Conservation (phyloP, 2,113 vertebrate species). For the Onychorhynchus coronatus region DNA sequence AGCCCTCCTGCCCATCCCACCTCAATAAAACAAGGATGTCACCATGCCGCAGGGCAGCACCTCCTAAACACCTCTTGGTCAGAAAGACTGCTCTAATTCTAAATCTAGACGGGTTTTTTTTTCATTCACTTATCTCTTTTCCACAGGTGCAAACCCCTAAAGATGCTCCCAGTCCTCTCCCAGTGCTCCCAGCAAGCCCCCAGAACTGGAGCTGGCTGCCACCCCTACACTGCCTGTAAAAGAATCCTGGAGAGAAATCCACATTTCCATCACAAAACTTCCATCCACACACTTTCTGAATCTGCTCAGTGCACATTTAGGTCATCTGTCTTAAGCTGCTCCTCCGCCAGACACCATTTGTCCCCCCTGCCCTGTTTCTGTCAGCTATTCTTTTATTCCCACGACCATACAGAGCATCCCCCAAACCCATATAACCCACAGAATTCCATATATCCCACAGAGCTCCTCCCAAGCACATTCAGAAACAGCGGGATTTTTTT, state of each 20-base stretch:
- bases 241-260: not conserved
- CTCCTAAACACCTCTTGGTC: not conserved
- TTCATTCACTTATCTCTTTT: not conserved
- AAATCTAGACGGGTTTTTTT: not conserved
- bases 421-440: not conserved
- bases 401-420: not conserved
- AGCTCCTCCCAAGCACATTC: not conserved
- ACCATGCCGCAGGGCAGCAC: not conserved
- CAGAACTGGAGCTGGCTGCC: rapidly evolving
- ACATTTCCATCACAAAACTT: not conserved
- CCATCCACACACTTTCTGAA: not conserved
- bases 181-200: not conserved
- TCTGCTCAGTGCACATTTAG: slow-evolving; percentile 28
- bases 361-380: not conserved
- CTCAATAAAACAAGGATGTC: not conserved
- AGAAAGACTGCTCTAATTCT: rapidly evolving
- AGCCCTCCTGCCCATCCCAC: not conserved
- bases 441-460: not conserved
- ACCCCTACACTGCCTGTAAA: not conserved
- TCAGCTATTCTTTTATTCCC: not conserved
- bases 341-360: not conserved
- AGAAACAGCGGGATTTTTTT: not conserved
- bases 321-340: not conserved
- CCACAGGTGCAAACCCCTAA: not conserved
- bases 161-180: not conserved